Conservation (phyloP, 2,888 invertebrate species). For the Tipula helvola region DNA sequence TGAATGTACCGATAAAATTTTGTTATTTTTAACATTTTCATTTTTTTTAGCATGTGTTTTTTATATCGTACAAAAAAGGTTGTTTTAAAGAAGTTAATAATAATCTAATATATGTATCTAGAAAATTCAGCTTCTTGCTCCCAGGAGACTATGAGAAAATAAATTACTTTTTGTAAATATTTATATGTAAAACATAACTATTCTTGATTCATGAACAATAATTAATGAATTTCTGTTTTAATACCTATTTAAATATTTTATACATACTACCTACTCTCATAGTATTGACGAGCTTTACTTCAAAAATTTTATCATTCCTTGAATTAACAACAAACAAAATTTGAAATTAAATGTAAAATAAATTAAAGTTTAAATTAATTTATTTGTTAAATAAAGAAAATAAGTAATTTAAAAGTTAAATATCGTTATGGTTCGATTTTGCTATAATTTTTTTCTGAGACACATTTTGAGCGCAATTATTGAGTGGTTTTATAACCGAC, state of each 20-base stretch:
- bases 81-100: constrained; percentile 44
- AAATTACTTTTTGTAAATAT: neutral
- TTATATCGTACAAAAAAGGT: constrained; percentile 83
- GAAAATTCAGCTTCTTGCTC: neutral
- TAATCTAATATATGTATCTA: neutral
- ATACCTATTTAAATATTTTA: neutral
- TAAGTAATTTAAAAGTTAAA: neutral
- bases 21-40: constrained; percentile 73
- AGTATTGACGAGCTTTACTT: neutral
- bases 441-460: neutral
- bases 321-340: neutral
- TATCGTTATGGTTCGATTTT: neutral
- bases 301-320: neutral
- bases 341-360: neutral
- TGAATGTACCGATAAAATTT: constrained; percentile 89
- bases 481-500: neutral
- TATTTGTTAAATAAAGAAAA: neutral
- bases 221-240: neutral
- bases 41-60: constrained; percentile 84
- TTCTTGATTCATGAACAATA: neutral
- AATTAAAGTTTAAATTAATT: neutral
- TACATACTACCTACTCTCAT: neutral
- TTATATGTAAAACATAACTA: neutral
- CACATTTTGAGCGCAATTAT: neutral
- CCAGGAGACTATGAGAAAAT: neutral